A percentile compares a stretch with the other conserved stretches of the same genome.
Evolutionary conservation across 2,888 invertebrate genomes (phyloP).

Genomic region (Cosmopolites sordidus): DNA sequence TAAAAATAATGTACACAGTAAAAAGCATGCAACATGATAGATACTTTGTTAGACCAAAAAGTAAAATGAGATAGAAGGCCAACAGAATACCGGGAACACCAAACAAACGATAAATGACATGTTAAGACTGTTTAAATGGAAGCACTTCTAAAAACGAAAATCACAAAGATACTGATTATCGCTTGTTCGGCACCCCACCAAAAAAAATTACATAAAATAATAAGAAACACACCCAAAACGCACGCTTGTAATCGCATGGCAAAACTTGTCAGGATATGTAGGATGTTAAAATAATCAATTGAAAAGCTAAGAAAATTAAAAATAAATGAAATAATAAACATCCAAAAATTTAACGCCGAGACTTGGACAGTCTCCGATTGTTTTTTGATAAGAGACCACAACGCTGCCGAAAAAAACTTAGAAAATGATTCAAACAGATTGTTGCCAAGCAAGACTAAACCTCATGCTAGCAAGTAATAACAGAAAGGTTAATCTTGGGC

Average conservation of each 20-base stretch:
- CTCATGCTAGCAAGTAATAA: conserved; percentile 31
- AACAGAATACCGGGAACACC: conserved; percentile 42
- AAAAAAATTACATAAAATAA: conserved; percentile 17
- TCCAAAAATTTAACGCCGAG: conserved; percentile 39
- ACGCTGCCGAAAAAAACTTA: conserved; percentile 31
- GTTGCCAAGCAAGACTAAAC: conserved; percentile 12
- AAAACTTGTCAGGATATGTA: conserved; percentile 37
- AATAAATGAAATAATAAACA: conserved; percentile 12
- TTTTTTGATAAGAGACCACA: conserved; percentile 37
- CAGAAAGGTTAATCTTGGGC: conserved; percentile 6
- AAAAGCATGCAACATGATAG: conserved; percentile 46
- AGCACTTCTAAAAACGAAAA: background rate
- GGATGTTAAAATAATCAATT: conserved; percentile 34
- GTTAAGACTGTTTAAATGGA: background rate
- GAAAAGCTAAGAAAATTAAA: conserved; percentile 35
- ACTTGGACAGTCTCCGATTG: conserved; percentile 44
- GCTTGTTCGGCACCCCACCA: conserved; percentile 30
- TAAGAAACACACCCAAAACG: conserved; percentile 41
- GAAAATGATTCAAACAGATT: background rate
- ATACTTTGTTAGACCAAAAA: conserved; percentile 46
- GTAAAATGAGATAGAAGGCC: conserved; percentile 51
- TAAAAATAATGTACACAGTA: conserved; percentile 33
- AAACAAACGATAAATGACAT: conserved; percentile 31
- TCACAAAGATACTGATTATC: conserved; percentile 28
- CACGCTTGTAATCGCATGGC: conserved; percentile 43